A percentile compares a stretch with the other conserved stretches of the same genome.
Conservation (phyloP, 2,797 vertebrate genomes). For the Calcarius lapponicus region DNA sequence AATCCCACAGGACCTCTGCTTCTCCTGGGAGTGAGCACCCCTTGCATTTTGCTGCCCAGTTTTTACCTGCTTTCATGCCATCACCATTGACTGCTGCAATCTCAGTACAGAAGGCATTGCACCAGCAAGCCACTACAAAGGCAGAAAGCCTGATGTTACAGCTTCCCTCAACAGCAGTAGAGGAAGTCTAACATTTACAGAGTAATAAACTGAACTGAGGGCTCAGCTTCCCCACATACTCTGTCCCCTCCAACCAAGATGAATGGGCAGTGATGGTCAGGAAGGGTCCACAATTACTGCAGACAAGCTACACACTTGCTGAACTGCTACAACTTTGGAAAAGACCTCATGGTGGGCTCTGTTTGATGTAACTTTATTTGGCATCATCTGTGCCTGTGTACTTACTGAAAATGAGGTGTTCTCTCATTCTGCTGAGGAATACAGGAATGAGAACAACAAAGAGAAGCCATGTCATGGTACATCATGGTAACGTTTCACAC, state of each 20-base stretch:
- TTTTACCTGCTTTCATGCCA: not conserved
- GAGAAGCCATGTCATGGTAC: not conserved
- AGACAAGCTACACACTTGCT: not conserved
- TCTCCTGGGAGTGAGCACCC: not conserved
- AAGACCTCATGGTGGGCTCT: not conserved
- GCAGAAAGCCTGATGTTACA: not conserved
- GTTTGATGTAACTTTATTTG: not conserved
- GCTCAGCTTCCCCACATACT: not conserved
- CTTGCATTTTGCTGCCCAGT: not conserved
- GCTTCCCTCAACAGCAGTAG: not conserved
- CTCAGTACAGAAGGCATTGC: rapidly evolving
- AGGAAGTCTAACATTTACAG: not conserved
- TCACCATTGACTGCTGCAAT: no score
- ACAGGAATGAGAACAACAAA: not conserved
- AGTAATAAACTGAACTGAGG: not conserved
- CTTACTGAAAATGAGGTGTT: not conserved
- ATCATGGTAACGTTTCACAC: not conserved
- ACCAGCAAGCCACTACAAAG: not conserved
- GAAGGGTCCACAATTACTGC: not conserved
- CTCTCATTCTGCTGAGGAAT: not conserved
- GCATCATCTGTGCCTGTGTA: not conserved
- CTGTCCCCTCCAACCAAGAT: not conserved
- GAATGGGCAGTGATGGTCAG: not conserved
- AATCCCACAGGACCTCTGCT: not conserved
- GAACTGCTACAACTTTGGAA: not conserved